Evolutionary conservation across 2,113 vertebrate species (phyloP), one percentile per base, ranked within the genome.

Genomic region (Mola mola): DNA sequence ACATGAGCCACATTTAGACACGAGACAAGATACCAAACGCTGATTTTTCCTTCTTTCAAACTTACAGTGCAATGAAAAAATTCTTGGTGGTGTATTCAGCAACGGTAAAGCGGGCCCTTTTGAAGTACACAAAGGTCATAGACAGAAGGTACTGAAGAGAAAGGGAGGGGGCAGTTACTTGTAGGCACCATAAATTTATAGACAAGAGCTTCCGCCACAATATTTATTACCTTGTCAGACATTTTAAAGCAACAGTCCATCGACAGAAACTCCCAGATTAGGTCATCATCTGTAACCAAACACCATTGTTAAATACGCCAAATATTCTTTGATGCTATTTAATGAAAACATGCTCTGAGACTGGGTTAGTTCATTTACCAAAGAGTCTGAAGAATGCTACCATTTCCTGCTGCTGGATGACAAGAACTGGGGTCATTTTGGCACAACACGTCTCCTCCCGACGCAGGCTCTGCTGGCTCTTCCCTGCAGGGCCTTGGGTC

Each of bases 71-170:
- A 12, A 94, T 91, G 89, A 99, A 99, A 87, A 98, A 98, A 86
- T 98, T 97, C 67, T 88, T 94, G 80, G 91, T 94, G 86, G 90
- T 98, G 79, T 97, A 93, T 58, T 99, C 96, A 13, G 75, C 83
- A 65, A 93, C 44, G 81, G 84, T 89, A 87, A 96, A 98, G 78
- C 81, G 82, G 64, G 96, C 96, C 78, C 97, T 94, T 93, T 95
- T 99, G 93, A 98, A 98, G 93, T 99, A 99, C 79, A 98, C 93
- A 75, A 99, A 98, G 47, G 94, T 94, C 96, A 99, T 98, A 79
- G 97, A 96, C 82, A 98, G 91, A 65, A 99, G 95, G 89, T 98
- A 99, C 97, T 99, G 91, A 52, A 46, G 61, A 29, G 19, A 2
- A 85, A 47, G 22, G 52, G 21, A 21, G 52, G 21, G 20, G 47